A percentile compares a stretch with the other conserved stretches of the same genome.
These are phyloP conservation scores for Craniophora ligustri DNA, from an alignment of 2,888 invertebrate species.

Conservation along the genomic window DNA sequence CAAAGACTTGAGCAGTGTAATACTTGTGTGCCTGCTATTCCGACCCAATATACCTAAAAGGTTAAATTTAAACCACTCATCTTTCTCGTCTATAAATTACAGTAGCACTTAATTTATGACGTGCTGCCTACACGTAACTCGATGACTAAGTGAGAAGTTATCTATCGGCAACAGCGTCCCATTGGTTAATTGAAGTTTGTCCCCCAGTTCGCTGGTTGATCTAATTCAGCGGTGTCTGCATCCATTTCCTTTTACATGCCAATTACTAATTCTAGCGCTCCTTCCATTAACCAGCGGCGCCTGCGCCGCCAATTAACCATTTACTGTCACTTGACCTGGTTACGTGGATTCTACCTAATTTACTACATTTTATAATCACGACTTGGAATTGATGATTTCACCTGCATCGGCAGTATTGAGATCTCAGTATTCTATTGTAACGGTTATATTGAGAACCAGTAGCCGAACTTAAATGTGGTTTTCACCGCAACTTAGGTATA, in stretches of 20 bases:
- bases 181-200: slow-evolving; percentile 58
- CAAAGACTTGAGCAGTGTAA: slow-evolving; percentile 12
- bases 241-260: slow-evolving; percentile 57
- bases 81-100: slow-evolving; percentile 42
- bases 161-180: slow-evolving; percentile 55
- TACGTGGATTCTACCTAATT: slow-evolving; percentile 61
- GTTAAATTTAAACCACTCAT: slow-evolving; percentile 44
- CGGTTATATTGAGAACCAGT: slow-evolving; percentile 31
- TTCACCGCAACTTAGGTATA: slow-evolving; percentile 34
- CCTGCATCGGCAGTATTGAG: slow-evolving; percentile 12
- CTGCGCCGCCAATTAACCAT: slow-evolving; percentile 68
- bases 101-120: slow-evolving; percentile 54
- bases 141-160: slow-evolving; percentile 63
- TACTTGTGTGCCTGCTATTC: slow-evolving; percentile 16
- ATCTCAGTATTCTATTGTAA: slow-evolving; percentile 35
- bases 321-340: slow-evolving; percentile 72
- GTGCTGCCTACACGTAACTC: slow-evolving; percentile 51
- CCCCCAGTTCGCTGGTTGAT: slow-evolving; percentile 30
- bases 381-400: slow-evolving; percentile 27
- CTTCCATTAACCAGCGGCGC: slow-evolving; percentile 65
- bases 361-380: slow-evolving; percentile 43
- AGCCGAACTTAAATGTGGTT: slow-evolving; percentile 28
- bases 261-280: slow-evolving; percentile 59
- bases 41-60: slow-evolving; percentile 28
- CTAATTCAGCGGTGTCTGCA: slow-evolving; percentile 47